phyloP scores from a whole-genome alignment of 2,888 invertebrate genomes.

The Frankliniella fusca region DNA sequence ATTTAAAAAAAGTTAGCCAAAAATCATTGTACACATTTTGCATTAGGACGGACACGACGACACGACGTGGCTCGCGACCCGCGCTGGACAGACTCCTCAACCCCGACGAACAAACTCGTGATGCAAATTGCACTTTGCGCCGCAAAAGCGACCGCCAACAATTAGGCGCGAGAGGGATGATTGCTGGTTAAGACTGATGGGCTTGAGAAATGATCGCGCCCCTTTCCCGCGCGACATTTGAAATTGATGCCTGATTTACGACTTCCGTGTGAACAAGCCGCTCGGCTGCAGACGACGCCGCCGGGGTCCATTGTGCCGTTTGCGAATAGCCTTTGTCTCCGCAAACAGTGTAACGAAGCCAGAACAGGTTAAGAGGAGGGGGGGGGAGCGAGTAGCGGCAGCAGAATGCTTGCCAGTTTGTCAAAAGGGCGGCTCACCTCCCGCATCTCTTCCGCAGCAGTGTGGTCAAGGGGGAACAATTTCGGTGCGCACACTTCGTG shows the following conservation, averaged over 20 bases:
- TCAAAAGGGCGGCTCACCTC: not conserved
- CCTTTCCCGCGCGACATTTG: slow-evolving; percentile 17
- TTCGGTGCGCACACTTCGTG: too few species aligned
- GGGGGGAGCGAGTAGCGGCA: not conserved
- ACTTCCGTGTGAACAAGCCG: not conserved
- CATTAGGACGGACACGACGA: too few species aligned
- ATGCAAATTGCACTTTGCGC: too few species aligned
- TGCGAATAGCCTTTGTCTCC: not conserved
- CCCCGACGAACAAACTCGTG: not conserved
- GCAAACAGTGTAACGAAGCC: not conserved
- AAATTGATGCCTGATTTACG: not conserved
- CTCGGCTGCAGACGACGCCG: not conserved
- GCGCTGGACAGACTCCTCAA: too few species aligned
- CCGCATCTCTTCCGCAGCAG: too few species aligned
- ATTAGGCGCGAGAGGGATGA: not conserved
- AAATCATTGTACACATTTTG: too few species aligned
- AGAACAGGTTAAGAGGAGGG: not conserved
- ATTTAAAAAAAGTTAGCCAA: too few species aligned
- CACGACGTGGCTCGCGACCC: too few species aligned
- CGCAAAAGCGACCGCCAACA: not conserved
- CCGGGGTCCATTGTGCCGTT: not conserved
- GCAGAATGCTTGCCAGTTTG: not conserved
- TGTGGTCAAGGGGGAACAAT: too few species aligned
- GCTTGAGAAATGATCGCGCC: slow-evolving; percentile 1
- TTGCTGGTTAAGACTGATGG: not conserved